Percentiles rank a stretch among this genome's conserved stretches.
phyloP scores from a whole-genome alignment of 2,888 invertebrate species.

The Epicampocera succincta region DNA sequence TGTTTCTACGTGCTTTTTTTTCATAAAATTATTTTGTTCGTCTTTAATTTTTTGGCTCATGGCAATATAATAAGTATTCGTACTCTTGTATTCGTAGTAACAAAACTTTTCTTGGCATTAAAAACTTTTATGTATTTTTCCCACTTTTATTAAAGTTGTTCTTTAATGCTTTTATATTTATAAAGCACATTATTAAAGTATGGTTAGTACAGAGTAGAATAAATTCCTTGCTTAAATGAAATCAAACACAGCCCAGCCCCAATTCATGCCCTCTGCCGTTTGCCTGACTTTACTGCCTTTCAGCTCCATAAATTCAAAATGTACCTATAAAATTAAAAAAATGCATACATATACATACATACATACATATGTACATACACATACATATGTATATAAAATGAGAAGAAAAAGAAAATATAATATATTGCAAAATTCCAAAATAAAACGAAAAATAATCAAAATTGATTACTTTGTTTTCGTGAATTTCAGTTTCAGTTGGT shows the following conservation, averaged over 20 bases:
- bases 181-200: slow-evolving; percentile 32
- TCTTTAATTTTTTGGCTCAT: slow-evolving; percentile 62
- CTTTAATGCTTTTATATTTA: slow-evolving; percentile 49
- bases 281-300: neutral
- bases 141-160: slow-evolving; percentile 65
- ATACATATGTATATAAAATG: no score
- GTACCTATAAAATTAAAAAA: slow-evolving; percentile 20
- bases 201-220: slow-evolving; percentile 11
- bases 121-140: slow-evolving; percentile 68
- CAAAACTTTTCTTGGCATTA: slow-evolving; percentile 66
- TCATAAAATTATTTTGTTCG: slow-evolving; percentile 57
- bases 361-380: neutral
- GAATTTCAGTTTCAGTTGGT: slow-evolving; percentile 59
- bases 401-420: slow-evolving; percentile 6
- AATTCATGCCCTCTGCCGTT: neutral
- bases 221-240: slow-evolving; percentile 36
- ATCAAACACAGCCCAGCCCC: slow-evolving; percentile 25
- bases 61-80: slow-evolving; percentile 55
- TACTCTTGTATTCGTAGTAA: slow-evolving; percentile 45
- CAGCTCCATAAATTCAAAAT: slow-evolving; percentile 40
- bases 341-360: no score
- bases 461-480: slow-evolving; percentile 61
- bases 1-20: slow-evolving; percentile 57
- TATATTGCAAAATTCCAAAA: slow-evolving; percentile 54
- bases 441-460: slow-evolving; percentile 57